Evolutionary conservation across 2,113 vertebrate genomes (phyloP), one percentile per base, ranked within the genome.

Genomic region (Carlito syrichta): DNA sequence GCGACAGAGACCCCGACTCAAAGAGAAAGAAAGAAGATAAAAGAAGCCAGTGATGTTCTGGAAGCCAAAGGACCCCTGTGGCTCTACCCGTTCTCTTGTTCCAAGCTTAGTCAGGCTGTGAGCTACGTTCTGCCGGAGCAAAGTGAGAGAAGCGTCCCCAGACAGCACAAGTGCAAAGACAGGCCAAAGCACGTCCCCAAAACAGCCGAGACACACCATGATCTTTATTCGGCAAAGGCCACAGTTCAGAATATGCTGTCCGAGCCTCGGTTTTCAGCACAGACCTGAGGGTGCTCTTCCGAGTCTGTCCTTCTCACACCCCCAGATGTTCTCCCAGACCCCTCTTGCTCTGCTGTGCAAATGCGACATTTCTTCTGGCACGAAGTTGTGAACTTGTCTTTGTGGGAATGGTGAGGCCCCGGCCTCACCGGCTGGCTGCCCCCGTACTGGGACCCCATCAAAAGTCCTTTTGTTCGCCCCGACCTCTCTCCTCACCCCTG

Each of bases 291-390:
- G 6, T 52, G 58, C 62, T n/a, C 86, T 83, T 56, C 22, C 22
- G 20, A 89, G 50, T 50, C 16, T 71, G 62, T 54, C 35, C 66
- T 62, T 8, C 56, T 40, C 6, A 27, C 19, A 23, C 22, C 27
- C 73, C 62, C 16, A 35, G 76, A 60, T 25, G 5, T 68, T 79
- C 58, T 74, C 48, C 73, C 63, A 87, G 60, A 89, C 5, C 56
- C 79, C 69, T 96, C 95, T 88, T 85, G n/a, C 78, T 63, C 74
- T 56, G 54, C 45, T 95, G 96, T 95, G 96, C 97, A 94, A 97
- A 97, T 95, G 96, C 91, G 97, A 97, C 97, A 95, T 97, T 97
- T 97, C 94, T 94, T 40, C 76, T 85, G 71, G 54, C 58, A 86
- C 71, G 81, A 85, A 96, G 81, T 56, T 82, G 25, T 50, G 74